Conservation (phyloP, 1,140 invertebrate genomes). For the Ostrea denselamellosa region DNA sequence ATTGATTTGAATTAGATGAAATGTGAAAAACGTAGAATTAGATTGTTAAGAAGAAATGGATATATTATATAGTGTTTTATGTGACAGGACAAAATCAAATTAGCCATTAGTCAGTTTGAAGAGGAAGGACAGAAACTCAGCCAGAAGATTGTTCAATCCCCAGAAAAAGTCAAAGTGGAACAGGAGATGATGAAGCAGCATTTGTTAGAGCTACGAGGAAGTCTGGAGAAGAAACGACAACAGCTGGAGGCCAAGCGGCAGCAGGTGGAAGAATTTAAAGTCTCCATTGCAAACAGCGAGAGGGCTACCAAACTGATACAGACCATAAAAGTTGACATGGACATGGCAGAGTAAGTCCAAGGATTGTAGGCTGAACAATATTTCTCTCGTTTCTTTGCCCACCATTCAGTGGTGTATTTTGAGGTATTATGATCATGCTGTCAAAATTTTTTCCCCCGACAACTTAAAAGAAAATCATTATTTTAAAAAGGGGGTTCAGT, state of each 20-base stretch:
- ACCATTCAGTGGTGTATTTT: no score
- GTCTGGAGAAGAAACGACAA: conserved; percentile 55
- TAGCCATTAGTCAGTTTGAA: conserved; percentile 34
- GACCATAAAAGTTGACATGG: conserved; percentile 57
- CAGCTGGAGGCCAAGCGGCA: conserved; percentile 54
- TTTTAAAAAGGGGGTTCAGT: no score
- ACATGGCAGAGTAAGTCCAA: conserved; percentile 59
- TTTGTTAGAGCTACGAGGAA: conserved; percentile 53
- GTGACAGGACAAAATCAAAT: background rate
- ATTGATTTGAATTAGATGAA: background rate
- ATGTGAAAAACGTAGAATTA: no score
- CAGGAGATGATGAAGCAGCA: conserved; percentile 62
- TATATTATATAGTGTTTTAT: background rate
- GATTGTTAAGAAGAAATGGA: background rate
- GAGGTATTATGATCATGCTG: no score
- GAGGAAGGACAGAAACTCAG: conserved; percentile 66
- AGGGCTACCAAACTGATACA: conserved; percentile 59
- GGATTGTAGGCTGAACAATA: background rate
- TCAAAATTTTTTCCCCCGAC: no score
- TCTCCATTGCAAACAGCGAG: conserved; percentile 47
- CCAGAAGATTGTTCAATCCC: conserved; percentile 69
- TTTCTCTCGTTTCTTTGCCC: no score
- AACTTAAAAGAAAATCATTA: no score
- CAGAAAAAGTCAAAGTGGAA: conserved; percentile 64
- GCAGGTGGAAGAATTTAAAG: conserved; percentile 49